Base-by-base conservation (phyloP, 2,113 vertebrate species). In the Pterocles burchelli region DNA sequence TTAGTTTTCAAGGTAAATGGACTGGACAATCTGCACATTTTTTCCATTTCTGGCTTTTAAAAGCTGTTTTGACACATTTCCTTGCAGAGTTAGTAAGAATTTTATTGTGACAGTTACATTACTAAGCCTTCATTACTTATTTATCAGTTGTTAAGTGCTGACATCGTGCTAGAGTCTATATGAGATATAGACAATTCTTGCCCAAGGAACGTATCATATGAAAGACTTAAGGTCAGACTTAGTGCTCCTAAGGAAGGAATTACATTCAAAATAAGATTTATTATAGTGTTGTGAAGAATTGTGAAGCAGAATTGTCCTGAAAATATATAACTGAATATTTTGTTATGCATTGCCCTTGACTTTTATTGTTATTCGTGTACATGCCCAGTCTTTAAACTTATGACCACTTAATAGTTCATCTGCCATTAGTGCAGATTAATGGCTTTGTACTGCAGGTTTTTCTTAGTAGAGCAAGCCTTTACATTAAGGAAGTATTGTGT, bases 31-130 rank as follows among this genome's bases (percentile, higher is more conserved):
- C 52, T 92, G 29, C 62, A 58, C 16, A 8, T 54, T 85, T 89
- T 62, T 91, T 93, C 54, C 17, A 8, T 91, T 91, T 94, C 54
- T 92, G 62, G 1, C 41, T 92, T 41, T 65, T 70, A 76, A 72
- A 65, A 73, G 58, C 62, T 80, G 36, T 85, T 94, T 88, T 87
- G 54, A 82, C 54, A 31, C 6, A 0, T 91, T 90, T 83, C 33
- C 36, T 73, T 62, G 71, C 46, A 77, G 55, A 55, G 26, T 66
- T 88, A 71, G 6, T 91, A 46, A 84, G 85, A 90, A 73, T 85
- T 87, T 34, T 71, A 0, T 41, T 70, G 66, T 85, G 71, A 76
- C 34, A 83, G 51, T 85, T 71, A 13, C 20, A 24, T 90, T 73
- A 65, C 36, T 88, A 54, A 93, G 34, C 9, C 16, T 76, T 90